A percentile compares a stretch with the other conserved stretches of the same genome.
phyloP scores from a whole-genome alignment of 2,888 invertebrate genomes.

The Aquatica leii region DNA sequence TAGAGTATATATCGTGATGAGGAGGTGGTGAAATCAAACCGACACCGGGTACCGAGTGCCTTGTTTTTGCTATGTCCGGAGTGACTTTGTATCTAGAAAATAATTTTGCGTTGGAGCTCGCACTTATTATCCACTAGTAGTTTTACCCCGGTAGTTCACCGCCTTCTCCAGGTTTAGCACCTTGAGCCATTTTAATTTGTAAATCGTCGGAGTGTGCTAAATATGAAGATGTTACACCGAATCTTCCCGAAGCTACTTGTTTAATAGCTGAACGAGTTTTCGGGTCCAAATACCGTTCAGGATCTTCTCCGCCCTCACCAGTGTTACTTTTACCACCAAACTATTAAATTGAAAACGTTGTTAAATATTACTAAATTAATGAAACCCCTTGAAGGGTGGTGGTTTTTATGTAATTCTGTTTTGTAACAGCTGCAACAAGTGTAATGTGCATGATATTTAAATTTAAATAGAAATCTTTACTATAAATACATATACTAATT shows the following conservation, averaged over 20 bases:
- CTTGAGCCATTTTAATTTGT: slow-evolving; percentile 99
- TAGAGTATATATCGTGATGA: slow-evolving; percentile 99
- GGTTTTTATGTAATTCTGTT: neutral
- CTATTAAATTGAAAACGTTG: slow-evolving; percentile 32
- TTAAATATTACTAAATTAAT: slow-evolving; percentile 14
- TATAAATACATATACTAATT: slow-evolving; percentile 18
- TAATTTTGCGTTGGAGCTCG: neutral
- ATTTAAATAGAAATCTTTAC: slow-evolving; percentile 1
- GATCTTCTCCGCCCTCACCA: slow-evolving; percentile 94
- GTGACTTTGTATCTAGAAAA: slow-evolving; percentile 78
- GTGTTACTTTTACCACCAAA: slow-evolving; percentile 98
- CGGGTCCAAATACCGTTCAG: slow-evolving; percentile 77
- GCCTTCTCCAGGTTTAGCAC: slow-evolving; percentile 99
- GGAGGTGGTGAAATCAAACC: slow-evolving; percentile 99
- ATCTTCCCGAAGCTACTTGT: slow-evolving; percentile 98
- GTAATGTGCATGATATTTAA: slow-evolving; percentile 10
- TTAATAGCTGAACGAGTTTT: slow-evolving; percentile 94
- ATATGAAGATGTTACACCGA: slow-evolving; percentile 98
- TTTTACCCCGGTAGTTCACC: slow-evolving; percentile 87
- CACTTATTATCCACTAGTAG: neutral
- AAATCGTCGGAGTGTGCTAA: slow-evolving; percentile 97
- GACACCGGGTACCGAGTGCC: slow-evolving; percentile 96
- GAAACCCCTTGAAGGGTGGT: neutral
- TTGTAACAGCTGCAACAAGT: slow-evolving; percentile 18
- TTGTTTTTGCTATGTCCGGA: slow-evolving; percentile 91